Percentiles rank a stretch among this genome's conserved stretches.
These are phyloP conservation scores for Phyllotreta cruciferae DNA, from an alignment of 2,888 invertebrate genomes.

Conservation along the genomic window DNA sequence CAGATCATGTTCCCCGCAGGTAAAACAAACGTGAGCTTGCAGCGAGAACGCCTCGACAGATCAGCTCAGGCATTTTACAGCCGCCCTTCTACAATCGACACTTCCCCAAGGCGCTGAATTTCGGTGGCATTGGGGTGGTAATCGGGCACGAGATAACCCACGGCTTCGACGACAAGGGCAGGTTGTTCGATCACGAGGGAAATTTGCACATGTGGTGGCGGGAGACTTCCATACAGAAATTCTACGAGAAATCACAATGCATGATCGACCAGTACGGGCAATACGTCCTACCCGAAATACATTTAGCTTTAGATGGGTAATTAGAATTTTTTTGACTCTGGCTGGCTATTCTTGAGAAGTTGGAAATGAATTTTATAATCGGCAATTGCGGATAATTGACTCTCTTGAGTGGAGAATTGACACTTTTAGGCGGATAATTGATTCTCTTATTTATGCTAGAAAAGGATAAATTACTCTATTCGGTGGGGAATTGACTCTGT, in stretches of 20 bases:
- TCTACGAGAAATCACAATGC: constrained; percentile 78
- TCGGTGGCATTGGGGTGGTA: constrained; percentile 90
- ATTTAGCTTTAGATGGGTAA: constrained; percentile 76
- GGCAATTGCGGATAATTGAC: too few species aligned
- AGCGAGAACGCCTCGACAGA: not conserved
- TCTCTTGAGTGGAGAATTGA: too few species aligned
- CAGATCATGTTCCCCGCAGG: constrained; percentile 84
- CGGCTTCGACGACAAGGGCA: constrained; percentile 89
- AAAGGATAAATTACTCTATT: not conserved
- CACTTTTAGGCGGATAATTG: too few species aligned
- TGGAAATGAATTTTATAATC: too few species aligned
- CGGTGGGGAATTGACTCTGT: too few species aligned
- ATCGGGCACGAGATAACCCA: constrained; percentile 94
- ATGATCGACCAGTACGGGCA: constrained; percentile 86
- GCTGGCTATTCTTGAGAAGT: not conserved
- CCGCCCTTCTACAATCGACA: constrained; percentile 92
- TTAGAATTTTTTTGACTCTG: not conserved
- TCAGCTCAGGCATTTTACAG: constrained; percentile 78
- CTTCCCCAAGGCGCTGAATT: constrained; percentile 82
- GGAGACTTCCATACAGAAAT: constrained; percentile 74
- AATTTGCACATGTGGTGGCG: constrained; percentile 89
- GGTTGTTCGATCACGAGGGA: constrained; percentile 93
- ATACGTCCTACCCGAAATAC: constrained; percentile 82
- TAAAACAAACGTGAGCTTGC: constrained; percentile 58
- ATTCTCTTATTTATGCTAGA: too few species aligned